These are phyloP conservation scores for Enoplosus armatus DNA, from an alignment of 2,797 vertebrate genomes.

Conservation along the genomic window DNA sequence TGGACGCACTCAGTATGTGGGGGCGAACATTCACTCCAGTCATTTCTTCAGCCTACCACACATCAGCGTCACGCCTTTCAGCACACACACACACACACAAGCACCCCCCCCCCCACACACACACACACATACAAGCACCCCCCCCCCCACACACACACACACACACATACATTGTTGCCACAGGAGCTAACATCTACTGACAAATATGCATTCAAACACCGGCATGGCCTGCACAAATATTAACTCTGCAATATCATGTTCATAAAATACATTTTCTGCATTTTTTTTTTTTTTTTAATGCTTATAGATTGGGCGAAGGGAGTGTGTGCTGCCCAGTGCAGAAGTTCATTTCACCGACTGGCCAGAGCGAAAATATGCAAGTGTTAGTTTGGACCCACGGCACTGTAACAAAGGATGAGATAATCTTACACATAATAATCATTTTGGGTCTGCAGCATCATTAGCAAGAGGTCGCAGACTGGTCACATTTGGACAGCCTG, in stretches of 20 bases:
- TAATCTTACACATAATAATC: too few relatives aligned
- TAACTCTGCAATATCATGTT: neutral
- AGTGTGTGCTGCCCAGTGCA: neutral
- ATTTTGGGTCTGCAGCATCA: too few relatives aligned
- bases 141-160: neutral
- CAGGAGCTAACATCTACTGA: neutral
- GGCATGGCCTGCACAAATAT: neutral
- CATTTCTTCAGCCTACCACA: conserved; percentile 41
- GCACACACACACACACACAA: conserved; percentile 8
- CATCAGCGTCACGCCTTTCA: conserved; percentile 37
- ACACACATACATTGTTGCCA: neutral
- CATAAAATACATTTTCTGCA: too few relatives aligned
- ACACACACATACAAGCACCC: too few relatives aligned
- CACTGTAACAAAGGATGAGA: too few relatives aligned
- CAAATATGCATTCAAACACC: neutral
- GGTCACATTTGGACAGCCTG: neutral
- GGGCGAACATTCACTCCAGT: conserved; percentile 36
- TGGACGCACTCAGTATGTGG: conserved; percentile 52
- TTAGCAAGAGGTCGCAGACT: neutral
- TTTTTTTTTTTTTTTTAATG: too few relatives aligned
- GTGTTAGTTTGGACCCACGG: neutral
- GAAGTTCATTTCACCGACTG: neutral
- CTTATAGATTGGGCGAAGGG: too few relatives aligned
- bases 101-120: conserved; percentile 1
- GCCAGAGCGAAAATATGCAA: neutral